Percentiles rank a stretch among this genome's conserved stretches.
Evolutionary conservation across 2,113 vertebrate species (phyloP).

Genomic region (Cephalopholis sonnerati): DNA sequence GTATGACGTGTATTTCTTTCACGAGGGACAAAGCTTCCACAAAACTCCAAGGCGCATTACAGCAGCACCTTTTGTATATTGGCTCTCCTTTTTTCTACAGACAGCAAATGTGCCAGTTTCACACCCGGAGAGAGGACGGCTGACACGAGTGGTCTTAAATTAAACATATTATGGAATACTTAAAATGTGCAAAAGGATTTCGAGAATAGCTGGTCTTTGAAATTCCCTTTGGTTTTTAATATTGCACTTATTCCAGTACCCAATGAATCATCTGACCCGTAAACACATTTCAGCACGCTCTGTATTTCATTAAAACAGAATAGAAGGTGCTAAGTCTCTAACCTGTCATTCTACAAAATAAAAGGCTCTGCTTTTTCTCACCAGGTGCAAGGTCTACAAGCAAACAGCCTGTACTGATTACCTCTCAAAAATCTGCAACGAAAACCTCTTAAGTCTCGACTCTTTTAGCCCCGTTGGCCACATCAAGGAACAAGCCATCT

Average conservation of each 20-base stretch:
- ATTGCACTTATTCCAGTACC: neutral
- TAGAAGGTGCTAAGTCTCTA: neutral
- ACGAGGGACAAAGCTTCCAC: constrained; percentile 29
- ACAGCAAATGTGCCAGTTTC: constrained; percentile 23
- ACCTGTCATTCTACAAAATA: constrained; percentile 15
- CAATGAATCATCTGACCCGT: neutral
- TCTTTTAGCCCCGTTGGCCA: constrained; percentile 44
- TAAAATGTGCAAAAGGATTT: constrained; percentile 7
- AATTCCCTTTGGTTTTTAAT: constrained; percentile 1
- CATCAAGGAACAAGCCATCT: constrained; percentile 62
- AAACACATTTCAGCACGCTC: neutral
- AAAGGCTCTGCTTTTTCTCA: constrained; percentile 11
- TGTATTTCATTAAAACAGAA: constrained; percentile 8
- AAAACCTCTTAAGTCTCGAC: neutral
- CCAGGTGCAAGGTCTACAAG: constrained; percentile 8
- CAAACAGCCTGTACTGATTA: constrained; percentile 29
- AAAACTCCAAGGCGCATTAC: constrained; percentile 20
- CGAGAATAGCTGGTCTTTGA: constrained; percentile 16
- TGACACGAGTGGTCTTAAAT: constrained; percentile 33
- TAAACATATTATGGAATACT: constrained; percentile 27
- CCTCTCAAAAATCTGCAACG: constrained; percentile 17
- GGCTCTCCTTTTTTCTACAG: neutral
- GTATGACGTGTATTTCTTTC: constrained; percentile 42
- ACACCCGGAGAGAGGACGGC: constrained; percentile 4
- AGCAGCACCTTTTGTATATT: constrained; percentile 18